These are phyloP conservation scores for Aphidoletes aphidimyza DNA, from an alignment of 2,888 invertebrate genomes.

Conservation along the genomic window DNA sequence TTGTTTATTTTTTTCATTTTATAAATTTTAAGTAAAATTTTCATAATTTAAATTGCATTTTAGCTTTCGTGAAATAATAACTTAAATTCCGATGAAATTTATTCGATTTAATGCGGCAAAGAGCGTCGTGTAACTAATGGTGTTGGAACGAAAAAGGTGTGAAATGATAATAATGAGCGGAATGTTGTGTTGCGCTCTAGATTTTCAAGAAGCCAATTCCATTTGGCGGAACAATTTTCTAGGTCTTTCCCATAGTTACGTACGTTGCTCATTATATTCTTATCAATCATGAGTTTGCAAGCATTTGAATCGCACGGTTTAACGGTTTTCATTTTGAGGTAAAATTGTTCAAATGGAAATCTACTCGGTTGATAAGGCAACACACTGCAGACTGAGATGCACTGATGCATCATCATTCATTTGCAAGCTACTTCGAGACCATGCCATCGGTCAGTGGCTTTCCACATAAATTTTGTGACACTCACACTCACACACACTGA, in stretches of 20 bases:
- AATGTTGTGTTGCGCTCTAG: conserved; percentile 16
- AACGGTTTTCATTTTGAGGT: conserved; percentile 23
- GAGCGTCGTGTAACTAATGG: too few relatives aligned
- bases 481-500: too few relatives aligned
- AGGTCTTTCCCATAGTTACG: conserved; percentile 20
- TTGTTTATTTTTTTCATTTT: background rate
- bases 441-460: background rate
- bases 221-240: conserved; percentile 13
- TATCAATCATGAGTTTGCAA: conserved; percentile 16
- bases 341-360: conserved; percentile 46
- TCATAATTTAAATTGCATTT: conserved; percentile 35
- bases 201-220: conserved; percentile 5
- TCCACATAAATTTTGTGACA: conserved; percentile 45
- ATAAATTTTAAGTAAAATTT: conserved; percentile 36
- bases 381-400: background rate
- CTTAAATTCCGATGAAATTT: conserved; percentile 9
- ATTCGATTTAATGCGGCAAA: background rate
- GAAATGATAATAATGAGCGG: conserved; percentile 9
- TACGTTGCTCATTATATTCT: conserved; percentile 38
- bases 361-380: background rate
- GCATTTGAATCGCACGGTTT: background rate
- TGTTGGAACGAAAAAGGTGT: background rate
- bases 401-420: too few relatives aligned
- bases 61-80: conserved; percentile 8
- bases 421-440: background rate